A percentile compares a stretch with the other conserved stretches of the same genome.
Evolutionary conservation across 2,113 vertebrate genomes (phyloP).

Genomic region (Nycticryphes semicollaris): DNA sequence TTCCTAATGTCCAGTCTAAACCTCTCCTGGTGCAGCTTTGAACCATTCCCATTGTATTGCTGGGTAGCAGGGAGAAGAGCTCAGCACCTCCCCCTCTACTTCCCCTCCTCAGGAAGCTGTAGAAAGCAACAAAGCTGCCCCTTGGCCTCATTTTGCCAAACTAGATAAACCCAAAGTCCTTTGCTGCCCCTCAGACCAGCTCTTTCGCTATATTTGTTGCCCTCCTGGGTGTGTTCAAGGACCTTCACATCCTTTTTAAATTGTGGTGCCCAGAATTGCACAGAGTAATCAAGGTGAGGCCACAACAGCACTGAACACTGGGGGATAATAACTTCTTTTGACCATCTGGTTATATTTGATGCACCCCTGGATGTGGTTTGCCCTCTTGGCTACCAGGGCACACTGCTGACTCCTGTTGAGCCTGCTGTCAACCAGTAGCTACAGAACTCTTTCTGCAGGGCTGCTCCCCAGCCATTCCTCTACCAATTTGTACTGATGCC

Average conservation of each 20-base stretch:
- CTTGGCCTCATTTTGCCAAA: no score
- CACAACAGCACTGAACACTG: neutral
- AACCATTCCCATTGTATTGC: neutral
- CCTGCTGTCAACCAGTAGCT: neutral
- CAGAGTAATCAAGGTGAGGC: neutral
- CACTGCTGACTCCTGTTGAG: no score
- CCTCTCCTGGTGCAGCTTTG: neutral
- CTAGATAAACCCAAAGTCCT: neutral
- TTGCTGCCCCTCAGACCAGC: neutral
- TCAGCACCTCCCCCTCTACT: neutral
- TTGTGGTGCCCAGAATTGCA: neutral
- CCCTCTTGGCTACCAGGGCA: neutral
- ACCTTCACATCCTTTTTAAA: neutral
- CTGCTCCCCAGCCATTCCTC: neutral
- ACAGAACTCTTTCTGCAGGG: neutral
- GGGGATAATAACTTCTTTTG: neutral
- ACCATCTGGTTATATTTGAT: neutral
- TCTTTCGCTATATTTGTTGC: neutral
- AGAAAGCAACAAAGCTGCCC: neutral
- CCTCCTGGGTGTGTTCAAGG: neutral
- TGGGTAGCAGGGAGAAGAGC: neutral
- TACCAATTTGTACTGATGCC: neutral
- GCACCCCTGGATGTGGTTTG: no score
- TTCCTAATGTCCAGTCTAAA: neutral
- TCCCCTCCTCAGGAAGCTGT: neutral